Evolutionary conservation across 2,888 invertebrate species (phyloP), one percentile per base, ranked within the genome.

Genomic region (Pheosia gnoma): DNA sequence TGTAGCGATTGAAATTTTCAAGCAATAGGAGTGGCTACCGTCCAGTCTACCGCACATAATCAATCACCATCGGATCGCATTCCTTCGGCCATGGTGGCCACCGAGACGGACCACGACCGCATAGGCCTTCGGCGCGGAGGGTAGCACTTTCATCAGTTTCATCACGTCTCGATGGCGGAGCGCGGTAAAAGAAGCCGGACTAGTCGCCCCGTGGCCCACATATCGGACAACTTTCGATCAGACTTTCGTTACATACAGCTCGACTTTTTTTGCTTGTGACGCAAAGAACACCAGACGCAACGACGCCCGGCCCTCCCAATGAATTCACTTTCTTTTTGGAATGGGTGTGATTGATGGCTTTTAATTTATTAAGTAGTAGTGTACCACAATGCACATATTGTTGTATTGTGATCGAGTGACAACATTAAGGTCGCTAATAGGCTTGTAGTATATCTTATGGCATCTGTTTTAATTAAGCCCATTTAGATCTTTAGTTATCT

Each of bases 181-280:
- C 77, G 74, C 70, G 64, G 67, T 66, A 60, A 68, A 78, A 83
- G 79, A 78, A 81, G 84, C 84, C 87, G 87, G 88, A 87, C 85
- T 81, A 86, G 81, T 80, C 85, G 84, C 79, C 84, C 78, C 79
- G 82, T 88, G 91, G 75, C 90, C 91, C 90, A 93, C 92, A 93
- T 93, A 91, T 89, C 85, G 80, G 80, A 80, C 91, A 92, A 93
- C 93, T 93, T 93, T 93, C 93, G 90, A 91, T 92, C 85, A 81
- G 84, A 93, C 92, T 92, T 93, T 92, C 92, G 88, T 88, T 89
- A 85, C 74, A 77, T 75, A 80, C 81, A 85, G 85, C 81, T 86
- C 78, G 82, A 85, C 84, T 88, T 90, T 88, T 55, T 90, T 87
- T 81, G 73, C 79, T 72, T 77, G 73, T 83, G 81, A 83, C 82